A percentile compares a stretch with the other conserved stretches of the same genome.
phyloP scores from a whole-genome alignment of 1,140 invertebrate species.

The Zaprionus nigranus region DNA sequence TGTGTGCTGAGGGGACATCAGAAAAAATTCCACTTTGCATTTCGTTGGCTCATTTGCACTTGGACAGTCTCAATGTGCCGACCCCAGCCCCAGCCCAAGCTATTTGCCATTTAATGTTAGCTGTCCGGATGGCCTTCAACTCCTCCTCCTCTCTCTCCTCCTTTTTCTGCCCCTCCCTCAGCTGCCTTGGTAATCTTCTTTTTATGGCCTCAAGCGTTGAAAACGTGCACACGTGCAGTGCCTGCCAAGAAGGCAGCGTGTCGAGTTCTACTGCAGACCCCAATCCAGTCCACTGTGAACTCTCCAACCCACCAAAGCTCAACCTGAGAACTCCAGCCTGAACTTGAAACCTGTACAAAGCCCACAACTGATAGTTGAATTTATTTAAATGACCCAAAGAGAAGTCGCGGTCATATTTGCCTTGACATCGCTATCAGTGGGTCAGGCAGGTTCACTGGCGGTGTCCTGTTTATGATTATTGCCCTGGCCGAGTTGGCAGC shows the following conservation, averaged over 20 bases:
- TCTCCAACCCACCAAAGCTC: background rate
- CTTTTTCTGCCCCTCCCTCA: background rate
- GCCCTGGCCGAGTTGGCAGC: background rate
- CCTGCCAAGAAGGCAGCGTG: conserved; percentile 51
- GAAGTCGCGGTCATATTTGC: background rate
- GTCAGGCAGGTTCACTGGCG: conserved; percentile 3
- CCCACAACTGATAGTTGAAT: conserved; percentile 62
- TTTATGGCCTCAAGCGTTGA: conserved; percentile 65
- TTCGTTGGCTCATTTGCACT: conserved; percentile 78
- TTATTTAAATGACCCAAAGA: conserved; percentile 72
- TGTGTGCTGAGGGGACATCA: background rate
- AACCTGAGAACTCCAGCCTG: background rate
- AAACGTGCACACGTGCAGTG: conserved; percentile 70
- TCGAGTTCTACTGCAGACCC: background rate
- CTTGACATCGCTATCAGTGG: background rate
- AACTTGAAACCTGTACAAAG: background rate
- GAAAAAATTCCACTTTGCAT: conserved; percentile 48
- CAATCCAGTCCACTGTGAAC: background rate
- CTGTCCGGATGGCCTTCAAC: conserved; percentile 26
- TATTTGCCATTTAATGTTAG: conserved; percentile 57
- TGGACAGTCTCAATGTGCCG: conserved; percentile 33
- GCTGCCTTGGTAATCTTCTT: conserved; percentile 66
- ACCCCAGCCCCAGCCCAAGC: conserved; percentile 11
- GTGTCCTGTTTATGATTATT: conserved; percentile 28
- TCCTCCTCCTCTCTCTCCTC: background rate